Base-by-base conservation (phyloP, 2,888 invertebrate genomes). In the Sinhomidia bicolor region DNA sequence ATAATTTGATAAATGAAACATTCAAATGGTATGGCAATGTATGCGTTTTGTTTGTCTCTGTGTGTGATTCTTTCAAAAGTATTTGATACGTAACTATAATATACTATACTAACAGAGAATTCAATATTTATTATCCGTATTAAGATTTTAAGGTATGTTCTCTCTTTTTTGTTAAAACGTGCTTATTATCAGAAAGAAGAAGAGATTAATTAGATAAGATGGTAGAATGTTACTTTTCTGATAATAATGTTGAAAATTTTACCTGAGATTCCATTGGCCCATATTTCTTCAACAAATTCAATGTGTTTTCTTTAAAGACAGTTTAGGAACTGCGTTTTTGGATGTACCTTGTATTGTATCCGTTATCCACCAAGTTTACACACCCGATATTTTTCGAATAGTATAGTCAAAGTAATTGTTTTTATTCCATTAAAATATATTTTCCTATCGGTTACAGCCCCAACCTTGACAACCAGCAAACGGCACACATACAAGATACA, bases 11-110 rank as follows among this genome's bases (percentile, higher is more conserved):
- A n/a, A 32, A 65, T 65, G n/a, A 32, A 17, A 14, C 65, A 10
- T 62, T 36, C 5, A n/a, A 6, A 36, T 36, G n/a, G n/a, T n/a
- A n/a, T n/a, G n/a, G 9, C 9, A 36, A 68, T 68, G 7, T 41
- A 17, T 68, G 10, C 41, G 17, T 41, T 41, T 68, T 20, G 32
- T 68, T 68, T 68, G 60, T 65, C 36, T n/a, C n/a, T n/a, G n/a
- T 68, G 68, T 68, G 68, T 68, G 68, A 68, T 68, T 41, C 17
- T 65, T 68, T 68, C 68, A 68, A 17, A 36, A 68, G 68, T 68
- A 68, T 68, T 68, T 68, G 68, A 68, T 41, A 68, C 68, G 17
- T 68, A 41, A 68, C n/a, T 32, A 68, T 36, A 10, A 65, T n/a
- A 32, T 0, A 32, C 5, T n/a, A 17, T n/a, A 65, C 7, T 68